These are phyloP conservation scores for Dendrolimus houi DNA, from an alignment of 2,888 invertebrate genomes.

Conservation along the genomic window DNA sequence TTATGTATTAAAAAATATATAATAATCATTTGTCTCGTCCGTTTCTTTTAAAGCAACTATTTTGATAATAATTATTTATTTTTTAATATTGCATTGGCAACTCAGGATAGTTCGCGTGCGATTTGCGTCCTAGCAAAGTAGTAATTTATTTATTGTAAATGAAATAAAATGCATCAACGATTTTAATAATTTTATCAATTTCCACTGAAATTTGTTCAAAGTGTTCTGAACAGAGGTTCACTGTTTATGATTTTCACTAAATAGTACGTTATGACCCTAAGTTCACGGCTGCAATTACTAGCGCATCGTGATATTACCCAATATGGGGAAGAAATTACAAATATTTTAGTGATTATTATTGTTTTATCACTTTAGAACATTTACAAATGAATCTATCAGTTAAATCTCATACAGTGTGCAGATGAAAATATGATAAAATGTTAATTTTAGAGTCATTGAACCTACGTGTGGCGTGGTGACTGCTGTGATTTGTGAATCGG, in stretches of 20 bases:
- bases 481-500: slow-evolving; percentile 56
- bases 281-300: slow-evolving; percentile 58
- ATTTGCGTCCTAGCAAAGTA: slow-evolving; percentile 55
- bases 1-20: no score
- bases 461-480: slow-evolving; percentile 59
- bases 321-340: slow-evolving; percentile 51
- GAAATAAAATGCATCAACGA: slow-evolving; percentile 22
- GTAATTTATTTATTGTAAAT: slow-evolving; percentile 34
- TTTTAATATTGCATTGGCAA: slow-evolving; percentile 17
- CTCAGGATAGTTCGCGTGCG: slow-evolving; percentile 47
- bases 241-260: slow-evolving; percentile 23
- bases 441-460: slow-evolving; percentile 57
- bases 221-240: slow-evolving; percentile 12
- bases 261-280: slow-evolving; percentile 46
- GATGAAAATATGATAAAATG: slow-evolving; percentile 33
- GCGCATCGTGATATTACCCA: slow-evolving; percentile 57
- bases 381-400: neutral
- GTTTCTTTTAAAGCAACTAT: no score
- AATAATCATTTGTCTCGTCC: no score
- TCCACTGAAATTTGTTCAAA: slow-evolving; percentile 17
- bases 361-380: slow-evolving; percentile 12
- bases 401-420: slow-evolving; percentile 6
- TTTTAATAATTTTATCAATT: slow-evolving; percentile 12
- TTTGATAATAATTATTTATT: neutral
- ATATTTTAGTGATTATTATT: slow-evolving; percentile 31